Conservation (phyloP, 2,797 vertebrate species). For the Amblyopsis hoosieri region DNA sequence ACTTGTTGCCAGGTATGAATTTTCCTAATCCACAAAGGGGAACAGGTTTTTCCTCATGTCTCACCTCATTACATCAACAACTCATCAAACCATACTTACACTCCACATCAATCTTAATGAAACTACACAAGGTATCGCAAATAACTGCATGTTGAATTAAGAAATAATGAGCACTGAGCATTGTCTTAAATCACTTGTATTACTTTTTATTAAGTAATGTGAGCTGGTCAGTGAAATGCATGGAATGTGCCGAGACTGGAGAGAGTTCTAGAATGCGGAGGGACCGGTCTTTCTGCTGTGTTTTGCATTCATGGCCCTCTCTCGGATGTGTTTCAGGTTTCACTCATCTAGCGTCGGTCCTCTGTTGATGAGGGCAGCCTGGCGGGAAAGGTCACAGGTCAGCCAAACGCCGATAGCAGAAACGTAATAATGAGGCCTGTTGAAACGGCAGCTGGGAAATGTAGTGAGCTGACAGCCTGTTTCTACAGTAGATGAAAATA, state of each 20-base stretch:
- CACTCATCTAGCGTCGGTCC: conserved; percentile 4
- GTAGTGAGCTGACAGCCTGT: conserved; percentile 10
- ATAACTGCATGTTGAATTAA: conserved; percentile 23
- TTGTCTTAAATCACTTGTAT: conserved; percentile 20
- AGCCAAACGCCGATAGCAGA: neutral
- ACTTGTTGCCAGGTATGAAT: conserved; percentile 10
- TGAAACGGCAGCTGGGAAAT: conserved; percentile 37
- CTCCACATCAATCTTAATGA: conserved; percentile 33
- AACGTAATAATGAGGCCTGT: conserved; percentile 39
- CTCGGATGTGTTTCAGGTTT: conserved; percentile 27
- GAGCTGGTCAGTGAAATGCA: too few relatives aligned
- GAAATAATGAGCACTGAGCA: conserved; percentile 9
- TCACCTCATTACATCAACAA: conserved; percentile 4
- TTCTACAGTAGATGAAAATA: conserved; percentile 20
- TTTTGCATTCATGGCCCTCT: conserved; percentile 5
- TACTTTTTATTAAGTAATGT: neutral
- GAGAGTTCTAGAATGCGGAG: neutral
- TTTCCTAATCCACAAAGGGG: conserved; percentile 21
- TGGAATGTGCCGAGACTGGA: too few relatives aligned
- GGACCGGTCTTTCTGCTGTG: conserved; percentile 19
- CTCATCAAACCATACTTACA: conserved; percentile 7
- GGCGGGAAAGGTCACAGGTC: conserved; percentile 41
- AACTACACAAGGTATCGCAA: neutral
- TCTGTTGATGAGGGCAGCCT: conserved; percentile 22
- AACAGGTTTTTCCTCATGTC: conserved; percentile 16